A percentile compares a stretch with the other conserved stretches of the same genome.
These are phyloP conservation scores for Tyria jacobaeae DNA, from an alignment of 2,888 invertebrate species.

Conservation along the genomic window DNA sequence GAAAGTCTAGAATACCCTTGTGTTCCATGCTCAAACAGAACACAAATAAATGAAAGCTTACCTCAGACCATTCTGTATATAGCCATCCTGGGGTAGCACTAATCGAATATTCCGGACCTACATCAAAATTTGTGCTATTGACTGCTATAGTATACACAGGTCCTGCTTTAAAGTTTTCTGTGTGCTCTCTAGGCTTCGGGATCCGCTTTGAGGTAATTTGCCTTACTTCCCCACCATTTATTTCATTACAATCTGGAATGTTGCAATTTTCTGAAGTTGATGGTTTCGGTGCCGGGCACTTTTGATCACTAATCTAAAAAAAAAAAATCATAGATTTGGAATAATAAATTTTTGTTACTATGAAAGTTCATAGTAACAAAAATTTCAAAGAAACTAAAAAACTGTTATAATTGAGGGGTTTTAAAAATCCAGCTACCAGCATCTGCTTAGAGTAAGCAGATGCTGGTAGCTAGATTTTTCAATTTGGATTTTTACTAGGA, in stretches of 20 bases:
- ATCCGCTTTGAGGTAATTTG: conserved; percentile 60
- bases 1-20: no score
- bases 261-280: conserved; percentile 67
- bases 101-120: conserved; percentile 78
- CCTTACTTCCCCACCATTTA: conserved; percentile 53
- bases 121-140: conserved; percentile 68
- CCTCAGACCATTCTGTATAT: conserved; percentile 87
- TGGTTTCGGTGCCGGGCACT: conserved; percentile 73
- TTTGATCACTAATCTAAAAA: conserved; percentile 75
- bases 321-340: no score
- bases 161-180: conserved; percentile 73
- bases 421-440: no score
- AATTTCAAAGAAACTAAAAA: no score
- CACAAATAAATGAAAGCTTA: no score
- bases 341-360: no score
- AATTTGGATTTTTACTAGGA: no score
- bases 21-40: no score
- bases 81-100: conserved; percentile 83
- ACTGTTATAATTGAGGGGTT: no score
- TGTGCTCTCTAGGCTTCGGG: conserved; percentile 60
- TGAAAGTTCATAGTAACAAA: no score
- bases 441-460: no score
- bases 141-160: conserved; percentile 76
- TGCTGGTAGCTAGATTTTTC: no score
- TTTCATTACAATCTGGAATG: conserved; percentile 68